Percentiles rank a stretch among this genome's conserved stretches.
These are phyloP conservation scores for Drosophila murphyi DNA, from an alignment of 1,140 invertebrate genomes.

Conservation along the genomic window DNA sequence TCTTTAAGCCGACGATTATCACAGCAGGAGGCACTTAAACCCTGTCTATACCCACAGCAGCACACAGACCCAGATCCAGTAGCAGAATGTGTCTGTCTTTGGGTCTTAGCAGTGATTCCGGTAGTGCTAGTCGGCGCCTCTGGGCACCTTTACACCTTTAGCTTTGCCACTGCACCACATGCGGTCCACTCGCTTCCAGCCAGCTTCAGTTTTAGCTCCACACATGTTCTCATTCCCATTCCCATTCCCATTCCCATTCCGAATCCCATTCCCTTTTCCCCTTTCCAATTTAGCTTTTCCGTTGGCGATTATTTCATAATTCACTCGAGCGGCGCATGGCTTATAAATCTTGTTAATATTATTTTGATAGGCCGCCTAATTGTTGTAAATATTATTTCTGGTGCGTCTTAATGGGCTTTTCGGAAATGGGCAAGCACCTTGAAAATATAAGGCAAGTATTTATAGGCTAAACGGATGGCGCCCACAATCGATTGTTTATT, in stretches of 20 bases:
- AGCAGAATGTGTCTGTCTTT: slow-evolving; percentile 7
- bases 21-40: slow-evolving; percentile 59
- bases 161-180: slow-evolving; percentile 40
- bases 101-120: slow-evolving; percentile 28
- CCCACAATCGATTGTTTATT: slow-evolving; percentile 67
- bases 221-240: not conserved
- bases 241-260: not conserved
- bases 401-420: slow-evolving; percentile 53
- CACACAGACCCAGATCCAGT: slow-evolving; percentile 12
- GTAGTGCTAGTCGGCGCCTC: slow-evolving; percentile 63
- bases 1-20: slow-evolving; percentile 78
- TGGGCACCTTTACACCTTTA: slow-evolving; percentile 69
- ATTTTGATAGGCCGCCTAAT: slow-evolving; percentile 81
- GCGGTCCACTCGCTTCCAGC: slow-evolving; percentile 35
- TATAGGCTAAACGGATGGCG: slow-evolving; percentile 29
- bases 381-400: slow-evolving; percentile 80
- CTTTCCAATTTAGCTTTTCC: not conserved
- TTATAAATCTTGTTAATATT: slow-evolving; percentile 84
- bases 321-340: slow-evolving; percentile 41
- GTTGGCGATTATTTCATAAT: slow-evolving; percentile 73
- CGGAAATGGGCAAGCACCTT: slow-evolving; percentile 13
- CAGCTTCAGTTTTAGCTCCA: not conserved
- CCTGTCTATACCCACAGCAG: not conserved
- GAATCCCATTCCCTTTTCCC: not conserved
- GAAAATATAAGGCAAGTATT: slow-evolving; percentile 17